phyloP scores from a whole-genome alignment of 1,140 invertebrate genomes.

The Anthonomus grandis region DNA sequence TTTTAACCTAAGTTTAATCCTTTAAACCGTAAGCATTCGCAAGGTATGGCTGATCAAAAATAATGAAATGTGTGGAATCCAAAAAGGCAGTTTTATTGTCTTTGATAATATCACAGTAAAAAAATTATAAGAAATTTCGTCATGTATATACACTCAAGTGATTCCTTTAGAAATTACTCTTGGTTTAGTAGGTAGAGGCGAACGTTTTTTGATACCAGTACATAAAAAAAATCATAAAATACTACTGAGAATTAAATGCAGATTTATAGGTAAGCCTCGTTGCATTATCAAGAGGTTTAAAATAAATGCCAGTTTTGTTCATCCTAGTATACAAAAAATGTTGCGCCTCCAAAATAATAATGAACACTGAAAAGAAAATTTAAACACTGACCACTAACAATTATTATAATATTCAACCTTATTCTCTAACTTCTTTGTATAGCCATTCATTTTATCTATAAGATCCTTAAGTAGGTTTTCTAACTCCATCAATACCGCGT shows the following conservation, averaged over 20 bases:
- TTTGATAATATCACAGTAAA: conserved; percentile 24
- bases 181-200: too few relatives aligned
- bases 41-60: background rate
- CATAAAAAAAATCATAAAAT: too few relatives aligned
- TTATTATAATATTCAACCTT: conserved; percentile 41
- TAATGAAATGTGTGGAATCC: conserved; percentile 1
- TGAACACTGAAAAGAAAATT: too few relatives aligned
- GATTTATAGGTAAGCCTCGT: too few relatives aligned
- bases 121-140: conserved; percentile 11
- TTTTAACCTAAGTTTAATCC: conserved; percentile 6
- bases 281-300: too few relatives aligned
- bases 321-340: too few relatives aligned
- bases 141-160: conserved; percentile 4
- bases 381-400: too few relatives aligned
- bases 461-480: conserved; percentile 46
- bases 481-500: conserved; percentile 40
- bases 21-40: too few relatives aligned
- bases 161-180: conserved; percentile 12
- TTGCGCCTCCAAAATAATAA: too few relatives aligned
- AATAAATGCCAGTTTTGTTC: too few relatives aligned
- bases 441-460: conserved; percentile 44
- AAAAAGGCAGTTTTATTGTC: conserved; percentile 14
- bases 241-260: too few relatives aligned
- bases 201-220: too few relatives aligned
- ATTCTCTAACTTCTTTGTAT: conserved; percentile 32